Evolutionary conservation across 2,113 vertebrate genomes (phyloP).

Genomic region (Amblyopsis rosae): DNA sequence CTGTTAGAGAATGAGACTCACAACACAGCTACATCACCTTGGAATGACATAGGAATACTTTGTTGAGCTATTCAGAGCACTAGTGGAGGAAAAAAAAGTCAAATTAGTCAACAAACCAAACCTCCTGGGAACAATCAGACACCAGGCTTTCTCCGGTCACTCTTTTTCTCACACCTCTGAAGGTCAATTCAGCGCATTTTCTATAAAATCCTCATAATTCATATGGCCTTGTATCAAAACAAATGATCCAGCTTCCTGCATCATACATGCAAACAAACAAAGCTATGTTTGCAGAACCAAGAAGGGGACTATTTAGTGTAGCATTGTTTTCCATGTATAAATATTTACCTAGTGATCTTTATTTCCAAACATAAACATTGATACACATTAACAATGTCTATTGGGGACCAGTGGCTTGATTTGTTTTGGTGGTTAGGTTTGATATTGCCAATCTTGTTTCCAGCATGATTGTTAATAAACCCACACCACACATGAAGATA

Average conservation of each 20-base stretch:
- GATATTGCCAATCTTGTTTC: conserved; percentile 14
- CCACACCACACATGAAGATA: background rate
- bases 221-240: conserved; percentile 19
- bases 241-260: conserved; percentile 20
- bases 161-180: conserved; percentile 12
- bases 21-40: conserved; percentile 25
- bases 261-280: conserved; percentile 30
- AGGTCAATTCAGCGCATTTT: conserved; percentile 48
- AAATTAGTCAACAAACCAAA: conserved; percentile 55
- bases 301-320: background rate
- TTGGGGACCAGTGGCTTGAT: background rate
- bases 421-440: conserved; percentile 2
- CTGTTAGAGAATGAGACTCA: conserved; percentile 5
- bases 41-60: conserved; percentile 42
- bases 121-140: conserved; percentile 44
- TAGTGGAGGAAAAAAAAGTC: conserved; percentile 56
- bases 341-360: conserved; percentile 8
- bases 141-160: conserved; percentile 20
- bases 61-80: conserved; percentile 34
- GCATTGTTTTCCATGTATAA: background rate
- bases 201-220: conserved; percentile 38
- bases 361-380: conserved; percentile 9
- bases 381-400: conserved; percentile 10
- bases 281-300: conserved; percentile 11
- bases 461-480: conserved; percentile 12